These are phyloP conservation scores for Amiota minor DNA, from an alignment of 2,888 invertebrate genomes.

Conservation along the genomic window DNA sequence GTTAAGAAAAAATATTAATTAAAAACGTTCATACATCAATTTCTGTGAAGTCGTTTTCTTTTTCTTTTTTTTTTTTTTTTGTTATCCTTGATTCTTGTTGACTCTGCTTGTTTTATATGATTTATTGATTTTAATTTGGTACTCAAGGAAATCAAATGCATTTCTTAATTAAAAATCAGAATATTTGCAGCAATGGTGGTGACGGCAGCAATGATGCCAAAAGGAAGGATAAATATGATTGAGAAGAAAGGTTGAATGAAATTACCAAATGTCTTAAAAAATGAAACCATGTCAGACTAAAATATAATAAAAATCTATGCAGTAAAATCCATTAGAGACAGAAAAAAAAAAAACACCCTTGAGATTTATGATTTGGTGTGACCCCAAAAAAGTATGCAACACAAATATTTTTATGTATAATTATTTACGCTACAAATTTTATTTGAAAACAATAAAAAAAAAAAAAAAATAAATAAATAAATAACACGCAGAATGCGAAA, in stretches of 20 bases:
- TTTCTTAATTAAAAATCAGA: conserved; percentile 60
- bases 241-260: conserved; percentile 22
- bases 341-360: neutral
- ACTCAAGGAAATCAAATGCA: conserved; percentile 42
- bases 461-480: neutral
- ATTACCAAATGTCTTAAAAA: neutral
- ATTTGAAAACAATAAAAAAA: neutral
- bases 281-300: conserved; percentile 23
- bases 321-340: neutral
- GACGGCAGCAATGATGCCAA: neutral
- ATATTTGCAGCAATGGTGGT: conserved; percentile 22
- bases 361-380: neutral
- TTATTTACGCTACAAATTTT: no score
- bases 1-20: conserved; percentile 20
- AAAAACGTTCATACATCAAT: conserved; percentile 37
- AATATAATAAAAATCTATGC: neutral
- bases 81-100: conserved; percentile 9
- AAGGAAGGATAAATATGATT: conserved; percentile 31
- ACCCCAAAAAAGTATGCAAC: no score
- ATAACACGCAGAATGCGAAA: neutral
- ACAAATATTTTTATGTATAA: no score
- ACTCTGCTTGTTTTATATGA: conserved; percentile 51
- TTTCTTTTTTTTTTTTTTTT: no score
- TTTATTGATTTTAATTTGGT: conserved; percentile 63
- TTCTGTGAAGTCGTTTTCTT: conserved; percentile 55